These are phyloP conservation scores for Malurus cyaneus DNA, from an alignment of 2,113 vertebrate species.

Conservation along the genomic window DNA sequence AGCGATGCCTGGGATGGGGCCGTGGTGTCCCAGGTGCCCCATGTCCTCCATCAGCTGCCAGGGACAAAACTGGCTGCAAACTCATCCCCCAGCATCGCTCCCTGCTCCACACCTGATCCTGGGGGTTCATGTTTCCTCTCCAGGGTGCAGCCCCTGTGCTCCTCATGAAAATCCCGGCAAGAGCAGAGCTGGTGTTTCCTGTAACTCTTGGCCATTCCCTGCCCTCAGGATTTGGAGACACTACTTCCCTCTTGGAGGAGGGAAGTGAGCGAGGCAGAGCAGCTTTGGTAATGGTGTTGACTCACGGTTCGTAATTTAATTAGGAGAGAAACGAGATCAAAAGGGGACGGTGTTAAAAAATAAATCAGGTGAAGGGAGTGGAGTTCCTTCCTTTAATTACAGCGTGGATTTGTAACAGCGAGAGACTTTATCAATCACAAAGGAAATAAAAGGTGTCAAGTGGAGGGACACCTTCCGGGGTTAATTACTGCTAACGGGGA, in stretches of 20 bases:
- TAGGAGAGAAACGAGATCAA: slow-evolving; percentile 25
- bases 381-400: slow-evolving; percentile 37
- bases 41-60: background rate
- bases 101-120: background rate
- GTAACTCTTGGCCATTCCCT: fast-evolving
- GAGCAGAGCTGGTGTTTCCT: background rate
- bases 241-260: background rate
- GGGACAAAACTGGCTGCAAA: background rate
- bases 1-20: background rate
- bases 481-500: background rate
- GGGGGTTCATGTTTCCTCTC: background rate
- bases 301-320: slow-evolving; percentile 8
- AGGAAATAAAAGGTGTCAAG: background rate
- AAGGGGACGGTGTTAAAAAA: slow-evolving; percentile 24
- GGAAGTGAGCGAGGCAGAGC: background rate
- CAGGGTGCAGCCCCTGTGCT: background rate
- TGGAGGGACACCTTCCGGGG: background rate
- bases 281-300: background rate
- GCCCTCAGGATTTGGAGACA: no score
- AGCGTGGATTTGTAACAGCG: background rate
- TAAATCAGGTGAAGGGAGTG: slow-evolving; percentile 40
- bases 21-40: no score
- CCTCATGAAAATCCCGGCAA: background rate
- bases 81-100: background rate
- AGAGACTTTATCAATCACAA: slow-evolving; percentile 14